Conservation (phyloP, 2,113 vertebrate genomes). For the Triplophysa dalaica region DNA sequence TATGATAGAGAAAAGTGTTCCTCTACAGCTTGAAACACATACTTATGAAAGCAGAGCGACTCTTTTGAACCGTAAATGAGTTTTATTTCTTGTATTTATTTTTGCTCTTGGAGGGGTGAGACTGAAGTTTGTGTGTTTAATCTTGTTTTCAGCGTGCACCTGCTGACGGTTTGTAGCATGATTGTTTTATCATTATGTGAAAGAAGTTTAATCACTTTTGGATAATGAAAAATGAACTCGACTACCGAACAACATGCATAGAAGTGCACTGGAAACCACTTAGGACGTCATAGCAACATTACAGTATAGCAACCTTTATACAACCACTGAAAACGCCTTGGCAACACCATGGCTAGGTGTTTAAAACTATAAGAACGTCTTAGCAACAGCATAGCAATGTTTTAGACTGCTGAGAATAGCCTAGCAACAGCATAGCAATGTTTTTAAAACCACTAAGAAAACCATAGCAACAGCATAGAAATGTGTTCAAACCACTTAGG, state of each 20-base stretch:
- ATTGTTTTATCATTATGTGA: slow-evolving; percentile 42
- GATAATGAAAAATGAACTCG: no score
- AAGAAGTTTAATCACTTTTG: slow-evolving; percentile 22
- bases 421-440: no score
- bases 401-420: no score
- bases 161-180: slow-evolving; percentile 69
- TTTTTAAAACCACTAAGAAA: no score
- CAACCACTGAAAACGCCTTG: no score
- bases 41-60: slow-evolving; percentile 47
- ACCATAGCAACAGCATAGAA: no score
- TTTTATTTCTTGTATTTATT: slow-evolving; percentile 45
- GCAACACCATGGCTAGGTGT: not conserved
- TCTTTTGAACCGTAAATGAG: slow-evolving; percentile 63
- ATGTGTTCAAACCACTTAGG: no score
- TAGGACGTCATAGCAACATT: no score
- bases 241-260: no score
- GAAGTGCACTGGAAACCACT: no score
- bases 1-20: slow-evolving; percentile 60
- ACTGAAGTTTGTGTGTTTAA: slow-evolving; percentile 19
- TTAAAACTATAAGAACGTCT: no score
- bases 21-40: slow-evolving; percentile 45
- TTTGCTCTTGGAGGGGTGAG: slow-evolving; percentile 35
- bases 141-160: slow-evolving; percentile 65
- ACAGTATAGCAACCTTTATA: no score
- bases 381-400: not conserved